These are phyloP conservation scores for Diplogasteroides magnus DNA, from an alignment of 1,140 invertebrate species.

Conservation along the genomic window DNA sequence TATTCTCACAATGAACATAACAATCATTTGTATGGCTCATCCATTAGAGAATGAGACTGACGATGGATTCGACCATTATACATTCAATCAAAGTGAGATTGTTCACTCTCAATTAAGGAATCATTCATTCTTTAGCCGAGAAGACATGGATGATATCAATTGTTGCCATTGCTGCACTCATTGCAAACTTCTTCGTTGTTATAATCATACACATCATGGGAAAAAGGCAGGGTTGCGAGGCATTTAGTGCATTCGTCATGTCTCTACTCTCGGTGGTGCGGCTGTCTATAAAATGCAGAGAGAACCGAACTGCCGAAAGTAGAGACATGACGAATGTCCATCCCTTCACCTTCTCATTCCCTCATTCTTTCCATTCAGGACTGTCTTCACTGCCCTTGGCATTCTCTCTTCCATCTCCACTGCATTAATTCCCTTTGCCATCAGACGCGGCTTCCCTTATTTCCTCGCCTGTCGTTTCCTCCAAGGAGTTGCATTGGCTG, in stretches of 20 bases:
- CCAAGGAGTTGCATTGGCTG: conserved; percentile 42
- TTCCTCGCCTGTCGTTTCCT: conserved; percentile 27
- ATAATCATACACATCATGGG: conserved; percentile 33
- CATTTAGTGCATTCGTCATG: too few relatives aligned
- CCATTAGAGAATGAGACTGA: conserved; percentile 21
- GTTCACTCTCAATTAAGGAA: neutral
- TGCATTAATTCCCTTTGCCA: conserved; percentile 28
- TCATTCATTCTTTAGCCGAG: conserved; percentile 20
- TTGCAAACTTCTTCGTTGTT: conserved; percentile 39
- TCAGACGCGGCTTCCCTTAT: conserved; percentile 35
- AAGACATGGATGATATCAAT: conserved; percentile 28
- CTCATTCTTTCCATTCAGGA: neutral
- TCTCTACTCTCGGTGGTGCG: too few relatives aligned
- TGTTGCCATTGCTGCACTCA: conserved; percentile 38
- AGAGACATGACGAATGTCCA: too few relatives aligned
- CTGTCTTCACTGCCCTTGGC: conserved; percentile 36
- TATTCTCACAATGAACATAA: conserved; percentile 32
- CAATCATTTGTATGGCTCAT: conserved; percentile 33
- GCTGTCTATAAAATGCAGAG: too few relatives aligned
- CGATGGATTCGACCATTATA: conserved; percentile 9
- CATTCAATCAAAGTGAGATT: conserved; percentile 14
- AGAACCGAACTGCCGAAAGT: too few relatives aligned
- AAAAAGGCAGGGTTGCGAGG: too few relatives aligned
- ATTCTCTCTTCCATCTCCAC: conserved; percentile 36
- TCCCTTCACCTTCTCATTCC: neutral